These are phyloP conservation scores for Albula goreensis DNA, from an alignment of 2,113 vertebrate genomes.

Conservation along the genomic window DNA sequence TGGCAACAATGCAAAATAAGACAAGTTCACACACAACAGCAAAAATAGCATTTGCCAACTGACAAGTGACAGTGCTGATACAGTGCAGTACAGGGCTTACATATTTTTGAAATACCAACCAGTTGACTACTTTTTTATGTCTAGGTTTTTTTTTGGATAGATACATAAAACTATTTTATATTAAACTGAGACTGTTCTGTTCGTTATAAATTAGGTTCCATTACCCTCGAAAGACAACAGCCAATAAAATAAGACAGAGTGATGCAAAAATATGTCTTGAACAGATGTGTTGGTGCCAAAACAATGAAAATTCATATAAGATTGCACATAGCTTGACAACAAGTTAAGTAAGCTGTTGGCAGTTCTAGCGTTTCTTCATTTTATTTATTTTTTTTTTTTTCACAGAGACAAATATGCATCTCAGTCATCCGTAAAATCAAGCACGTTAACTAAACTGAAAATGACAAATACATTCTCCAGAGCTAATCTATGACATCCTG, in stretches of 20 bases:
- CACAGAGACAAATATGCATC: background rate
- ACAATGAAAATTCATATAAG: background rate
- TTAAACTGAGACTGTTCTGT: background rate
- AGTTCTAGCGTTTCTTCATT: background rate
- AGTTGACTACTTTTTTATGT: background rate
- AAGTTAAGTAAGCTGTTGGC: background rate
- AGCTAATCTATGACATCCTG: background rate
- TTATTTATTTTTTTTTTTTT: background rate
- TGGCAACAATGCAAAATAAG: too few species aligned
- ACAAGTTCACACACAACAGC: background rate
- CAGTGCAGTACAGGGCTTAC: background rate
- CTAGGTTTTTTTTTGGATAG: background rate
- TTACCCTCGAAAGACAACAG: background rate
- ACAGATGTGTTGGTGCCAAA: background rate
- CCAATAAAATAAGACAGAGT: slow-evolving; percentile 9
- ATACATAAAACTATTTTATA: background rate
- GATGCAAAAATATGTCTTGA: background rate
- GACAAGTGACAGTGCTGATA: background rate
- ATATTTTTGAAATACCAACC: background rate
- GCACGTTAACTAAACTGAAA: background rate
- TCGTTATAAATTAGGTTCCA: background rate
- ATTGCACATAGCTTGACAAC: background rate
- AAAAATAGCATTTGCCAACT: too few species aligned
- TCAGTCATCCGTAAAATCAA: slow-evolving; percentile 10
- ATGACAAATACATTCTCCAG: background rate